Conservation (phyloP, 2,888 invertebrate genomes). For the Quadriops clusia region DNA sequence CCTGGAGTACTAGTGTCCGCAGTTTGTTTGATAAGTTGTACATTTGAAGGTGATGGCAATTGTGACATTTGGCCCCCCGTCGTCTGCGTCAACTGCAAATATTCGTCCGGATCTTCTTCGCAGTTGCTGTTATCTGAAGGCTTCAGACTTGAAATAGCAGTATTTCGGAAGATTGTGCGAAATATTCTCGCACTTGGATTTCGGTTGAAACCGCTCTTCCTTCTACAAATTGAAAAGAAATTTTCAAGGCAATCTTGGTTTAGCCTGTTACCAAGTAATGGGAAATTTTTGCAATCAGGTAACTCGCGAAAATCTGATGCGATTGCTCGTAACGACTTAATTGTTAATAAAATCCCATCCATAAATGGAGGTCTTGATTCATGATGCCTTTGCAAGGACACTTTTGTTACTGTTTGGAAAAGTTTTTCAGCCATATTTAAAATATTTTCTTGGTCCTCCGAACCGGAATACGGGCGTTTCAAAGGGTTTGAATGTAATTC, state of each 20-base stretch:
- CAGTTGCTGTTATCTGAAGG: conserved; percentile 9
- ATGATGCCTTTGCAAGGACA: background rate
- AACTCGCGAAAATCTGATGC: conserved; percentile 1
- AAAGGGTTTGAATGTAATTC: no score
- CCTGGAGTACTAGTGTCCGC: no score
- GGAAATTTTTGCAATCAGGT: no score
- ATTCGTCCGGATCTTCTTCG: conserved; percentile 4
- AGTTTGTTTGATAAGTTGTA: no score
- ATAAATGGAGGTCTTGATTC: conserved; percentile 13
- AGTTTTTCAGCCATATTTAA: no score
- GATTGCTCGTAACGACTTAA: conserved; percentile 8
- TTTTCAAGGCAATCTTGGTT: conserved; percentile 15
- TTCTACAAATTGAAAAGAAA: conserved; percentile 12
- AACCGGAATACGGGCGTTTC: no score
- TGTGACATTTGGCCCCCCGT: no score
- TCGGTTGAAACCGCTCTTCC: conserved; percentile 9
- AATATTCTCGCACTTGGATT: conserved; percentile 11
- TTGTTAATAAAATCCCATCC: conserved; percentile 11
- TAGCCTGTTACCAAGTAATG: conserved; percentile 10
- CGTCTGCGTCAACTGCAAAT: no score
- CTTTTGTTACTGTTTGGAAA: background rate
- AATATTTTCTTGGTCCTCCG: no score
- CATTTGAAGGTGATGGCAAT: no score
- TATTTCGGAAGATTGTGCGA: conserved; percentile 8
- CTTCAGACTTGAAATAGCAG: conserved; percentile 6